Evolutionary conservation across 1,140 invertebrate species (phyloP), one percentile per base, ranked within the genome.

Genomic region (Lanistes nyassanus): DNA sequence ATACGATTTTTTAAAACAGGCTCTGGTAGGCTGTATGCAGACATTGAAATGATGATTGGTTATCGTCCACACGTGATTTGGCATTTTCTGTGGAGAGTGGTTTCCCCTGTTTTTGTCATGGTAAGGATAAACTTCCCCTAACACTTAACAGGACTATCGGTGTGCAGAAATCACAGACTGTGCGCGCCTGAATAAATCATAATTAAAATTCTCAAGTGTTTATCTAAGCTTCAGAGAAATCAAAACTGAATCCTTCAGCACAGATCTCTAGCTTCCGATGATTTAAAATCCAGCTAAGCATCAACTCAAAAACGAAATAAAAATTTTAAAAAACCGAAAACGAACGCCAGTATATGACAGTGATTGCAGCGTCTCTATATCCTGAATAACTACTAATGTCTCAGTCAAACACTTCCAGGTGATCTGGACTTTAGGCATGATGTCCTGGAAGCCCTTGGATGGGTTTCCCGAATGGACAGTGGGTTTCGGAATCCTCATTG

Each of bases 61-160:
- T 74, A 73, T 34, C 68, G 53, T 29, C 78, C 79, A n/a, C 66
- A 58, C 23, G 42, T 71, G 16, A 76, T 79, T 47, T 95, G 94
- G 94, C 93, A 92, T 65, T 90, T 92, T 76, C 94, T 94, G 92
- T 95, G 94, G 94, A 92, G 92, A 73, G 89, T 93, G 13, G 90
- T 95, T 36, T 94, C 94, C 3, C 94, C 94, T 19, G 90, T 92
- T 23, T 91, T 94, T n/a, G 90, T 95, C 42, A 90, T 94, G 86
- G 91, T 91, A 81, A 80, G 82, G 29, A n/a, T n/a, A n/a, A n/a
- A n/a, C n/a, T n/a, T n/a, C n/a, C n/a, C n/a, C n/a, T n/a, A n/a
- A n/a, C n/a, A n/a, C n/a, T n/a, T n/a, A n/a, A n/a, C n/a, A n/a
- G n/a, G n/a, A n/a, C n/a, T n/a, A n/a, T n/a, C n/a, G n/a, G n/a